Percentiles rank a stretch among this genome's conserved stretches.
These are phyloP conservation scores for Lordiphosa collinella DNA, from an alignment of 1,140 invertebrate species.

Conservation along the genomic window DNA sequence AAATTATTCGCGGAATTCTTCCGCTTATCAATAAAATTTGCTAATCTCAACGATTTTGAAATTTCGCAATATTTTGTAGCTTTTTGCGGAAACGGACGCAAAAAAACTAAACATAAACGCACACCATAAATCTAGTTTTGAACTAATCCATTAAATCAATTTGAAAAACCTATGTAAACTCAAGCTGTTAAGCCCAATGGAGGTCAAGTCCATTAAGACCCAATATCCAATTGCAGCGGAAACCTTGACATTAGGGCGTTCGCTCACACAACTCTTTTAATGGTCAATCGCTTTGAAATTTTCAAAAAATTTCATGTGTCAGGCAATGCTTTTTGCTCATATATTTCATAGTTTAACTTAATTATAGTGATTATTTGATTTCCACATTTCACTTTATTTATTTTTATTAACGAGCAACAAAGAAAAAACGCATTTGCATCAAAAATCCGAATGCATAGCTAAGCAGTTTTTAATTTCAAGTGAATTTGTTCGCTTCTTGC, in stretches of 20 bases:
- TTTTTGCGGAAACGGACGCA: too few species aligned
- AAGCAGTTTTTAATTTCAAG: constrained; percentile 10
- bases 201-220: constrained; percentile 50
- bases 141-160: neutral
- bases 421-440: constrained; percentile 38
- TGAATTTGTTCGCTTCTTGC: constrained; percentile 1
- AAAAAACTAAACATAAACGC: too few species aligned
- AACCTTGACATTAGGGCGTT: constrained; percentile 61
- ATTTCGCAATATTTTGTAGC: too few species aligned
- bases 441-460: constrained; percentile 5
- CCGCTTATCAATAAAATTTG: too few species aligned
- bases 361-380: constrained; percentile 18
- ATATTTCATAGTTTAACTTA: too few species aligned
- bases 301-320: constrained; percentile 4
- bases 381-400: constrained; percentile 15
- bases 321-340: neutral
- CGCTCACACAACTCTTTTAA: constrained; percentile 12
- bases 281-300: constrained; percentile 15
- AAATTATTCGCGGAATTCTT: too few species aligned
- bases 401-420: too few species aligned
- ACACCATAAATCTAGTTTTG: neutral
- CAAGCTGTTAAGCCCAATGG: constrained; percentile 20
- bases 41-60: too few species aligned
- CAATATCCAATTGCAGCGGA: constrained; percentile 17
- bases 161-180: constrained; percentile 3